Percentiles rank a stretch among this genome's conserved stretches.
Conservation (phyloP, 2,797 vertebrate species). For the Neosalanx taihuensis region DNA sequence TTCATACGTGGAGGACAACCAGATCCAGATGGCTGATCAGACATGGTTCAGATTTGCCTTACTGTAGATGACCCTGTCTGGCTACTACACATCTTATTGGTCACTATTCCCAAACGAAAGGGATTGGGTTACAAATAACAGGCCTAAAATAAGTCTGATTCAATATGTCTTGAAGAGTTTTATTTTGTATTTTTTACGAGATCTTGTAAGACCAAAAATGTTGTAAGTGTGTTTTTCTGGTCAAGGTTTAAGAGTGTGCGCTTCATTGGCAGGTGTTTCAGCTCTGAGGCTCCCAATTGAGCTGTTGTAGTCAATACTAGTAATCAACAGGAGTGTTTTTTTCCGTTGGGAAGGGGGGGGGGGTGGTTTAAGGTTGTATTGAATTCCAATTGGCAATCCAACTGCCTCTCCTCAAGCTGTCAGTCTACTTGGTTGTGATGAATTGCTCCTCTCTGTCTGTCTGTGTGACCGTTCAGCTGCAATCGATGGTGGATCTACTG, state of each 20-base stretch:
- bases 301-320: neutral
- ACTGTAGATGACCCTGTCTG: slow-evolving; percentile 16
- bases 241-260: neutral
- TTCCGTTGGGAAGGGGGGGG: too few species aligned
- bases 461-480: slow-evolving; percentile 76
- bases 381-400: neutral
- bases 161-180: neutral
- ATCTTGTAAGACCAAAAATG: neutral
- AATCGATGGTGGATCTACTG: slow-evolving; percentile 94
- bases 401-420: slow-evolving; percentile 36
- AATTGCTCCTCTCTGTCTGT: slow-evolving; percentile 26
- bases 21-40: slow-evolving; percentile 46
- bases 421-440: slow-evolving; percentile 33
- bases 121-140: slow-evolving; percentile 4
- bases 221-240: neutral
- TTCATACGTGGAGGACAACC: slow-evolving; percentile 25
- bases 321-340: neutral
- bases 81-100: neutral
- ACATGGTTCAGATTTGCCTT: slow-evolving; percentile 25
- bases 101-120: slow-evolving; percentile 8
- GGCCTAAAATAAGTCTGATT: neutral
- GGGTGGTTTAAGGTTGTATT: slow-evolving; percentile 30
- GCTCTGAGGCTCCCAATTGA: neutral
- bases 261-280: slow-evolving; percentile 7
- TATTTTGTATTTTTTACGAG: too few species aligned